Evolutionary conservation across 2,113 vertebrate genomes (phyloP).

Genomic region (Papio anubis): DNA sequence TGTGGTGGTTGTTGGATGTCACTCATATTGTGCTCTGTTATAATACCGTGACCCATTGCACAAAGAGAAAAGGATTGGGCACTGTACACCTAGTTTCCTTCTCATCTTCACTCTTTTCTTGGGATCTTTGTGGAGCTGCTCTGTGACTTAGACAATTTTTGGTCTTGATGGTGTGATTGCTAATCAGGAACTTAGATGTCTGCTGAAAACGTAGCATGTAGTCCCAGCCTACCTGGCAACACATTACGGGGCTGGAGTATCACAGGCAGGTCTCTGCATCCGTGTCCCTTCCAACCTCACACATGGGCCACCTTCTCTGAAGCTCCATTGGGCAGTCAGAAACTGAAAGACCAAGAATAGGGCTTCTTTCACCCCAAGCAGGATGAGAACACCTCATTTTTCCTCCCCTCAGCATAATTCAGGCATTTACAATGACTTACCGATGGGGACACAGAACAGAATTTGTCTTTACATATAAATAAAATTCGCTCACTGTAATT

Average conservation of each 20-base stretch:
- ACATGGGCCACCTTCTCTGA: not conserved
- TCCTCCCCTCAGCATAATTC: not conserved
- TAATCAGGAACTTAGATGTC: not conserved
- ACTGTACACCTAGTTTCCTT: not conserved
- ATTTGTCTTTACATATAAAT: constrained; percentile 10
- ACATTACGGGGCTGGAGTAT: rapidly evolving
- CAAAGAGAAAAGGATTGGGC: not conserved
- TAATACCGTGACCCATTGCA: rapidly evolving
- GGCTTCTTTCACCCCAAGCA: not conserved
- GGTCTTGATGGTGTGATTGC: not conserved
- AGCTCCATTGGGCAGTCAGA: rapidly evolving
- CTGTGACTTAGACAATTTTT: not conserved
- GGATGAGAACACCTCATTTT: not conserved
- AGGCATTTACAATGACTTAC: not conserved
- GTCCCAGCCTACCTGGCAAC: not conserved
- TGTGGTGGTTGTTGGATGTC: not conserved
- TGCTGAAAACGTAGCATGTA: not conserved
- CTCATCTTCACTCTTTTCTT: not conserved
- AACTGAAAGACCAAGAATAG: not conserved
- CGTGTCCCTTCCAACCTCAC: rapidly evolving
- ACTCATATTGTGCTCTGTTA: not conserved
- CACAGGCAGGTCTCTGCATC: rapidly evolving
- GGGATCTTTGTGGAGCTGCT: not conserved
- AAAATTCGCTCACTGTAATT: not conserved
- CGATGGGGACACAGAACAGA: not conserved